These are phyloP conservation scores for Macrostomum cliftonense DNA, from an alignment of 2,888 invertebrate genomes.

Conservation along the genomic window DNA sequence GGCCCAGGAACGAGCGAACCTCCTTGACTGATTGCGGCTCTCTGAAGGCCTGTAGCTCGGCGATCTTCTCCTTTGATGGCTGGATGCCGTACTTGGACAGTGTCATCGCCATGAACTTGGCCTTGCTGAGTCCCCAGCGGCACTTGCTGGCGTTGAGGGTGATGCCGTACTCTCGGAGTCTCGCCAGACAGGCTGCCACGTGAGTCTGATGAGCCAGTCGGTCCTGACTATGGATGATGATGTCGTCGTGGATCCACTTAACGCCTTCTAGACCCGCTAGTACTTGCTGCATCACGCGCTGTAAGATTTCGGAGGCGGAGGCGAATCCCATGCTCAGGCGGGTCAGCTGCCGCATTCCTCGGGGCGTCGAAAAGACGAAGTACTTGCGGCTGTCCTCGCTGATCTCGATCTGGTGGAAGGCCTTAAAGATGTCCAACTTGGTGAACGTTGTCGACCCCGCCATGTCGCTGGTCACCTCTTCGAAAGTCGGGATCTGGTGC, in stretches of 20 bases:
- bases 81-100: slow-evolving; percentile 10
- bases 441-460: background rate
- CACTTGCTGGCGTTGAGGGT: slow-evolving; percentile 1
- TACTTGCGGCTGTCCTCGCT: slow-evolving; percentile 1
- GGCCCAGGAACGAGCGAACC: slow-evolving; percentile 13
- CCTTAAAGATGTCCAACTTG: slow-evolving; percentile 3
- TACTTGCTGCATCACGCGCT: background rate
- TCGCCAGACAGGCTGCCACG: background rate
- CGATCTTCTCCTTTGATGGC: slow-evolving; percentile 8
- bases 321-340: slow-evolving; percentile 11
- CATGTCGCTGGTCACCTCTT: background rate
- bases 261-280: background rate
- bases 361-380: background rate
- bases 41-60: slow-evolving; percentile 10
- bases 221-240: background rate
- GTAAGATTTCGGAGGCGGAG: slow-evolving; percentile 10
- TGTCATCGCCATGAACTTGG: slow-evolving; percentile 12
- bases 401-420: slow-evolving; percentile 9
- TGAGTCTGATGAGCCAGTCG: background rate
- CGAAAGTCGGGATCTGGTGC: slow-evolving; percentile 8
- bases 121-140: slow-evolving; percentile 2
- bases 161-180: background rate
- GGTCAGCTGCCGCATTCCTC: slow-evolving; percentile 6
- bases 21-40: slow-evolving; percentile 11
- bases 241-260: background rate